Evolutionary conservation across 1,140 invertebrate genomes (phyloP).

Genomic region (Acyrthosiphon pisum): DNA sequence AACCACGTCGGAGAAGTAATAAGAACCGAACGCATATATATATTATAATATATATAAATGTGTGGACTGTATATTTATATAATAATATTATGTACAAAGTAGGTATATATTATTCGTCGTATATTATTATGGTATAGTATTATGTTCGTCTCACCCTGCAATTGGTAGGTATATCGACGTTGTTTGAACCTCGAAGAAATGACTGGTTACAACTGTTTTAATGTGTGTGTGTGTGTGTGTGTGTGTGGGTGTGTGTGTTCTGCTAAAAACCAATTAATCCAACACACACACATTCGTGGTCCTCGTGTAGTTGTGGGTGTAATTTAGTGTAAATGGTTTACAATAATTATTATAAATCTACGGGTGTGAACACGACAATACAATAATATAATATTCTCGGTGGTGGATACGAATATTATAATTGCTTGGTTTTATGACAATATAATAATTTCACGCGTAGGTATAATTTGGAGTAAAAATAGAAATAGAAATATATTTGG

Average conservation of each 20-base stretch:
- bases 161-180: background rate
- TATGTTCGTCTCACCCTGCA: background rate
- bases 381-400: background rate
- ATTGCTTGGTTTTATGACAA: background rate
- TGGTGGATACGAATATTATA: background rate
- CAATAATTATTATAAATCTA: conserved; percentile 17
- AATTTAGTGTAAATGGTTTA: background rate
- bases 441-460: background rate
- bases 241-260: background rate
- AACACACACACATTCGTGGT: background rate
- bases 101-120: background rate
- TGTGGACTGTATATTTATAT: background rate
- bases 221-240: background rate
- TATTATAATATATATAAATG: background rate
- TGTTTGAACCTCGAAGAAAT: conserved; percentile 1
- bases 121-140: background rate
- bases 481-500: background rate
- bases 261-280: background rate
- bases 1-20: background rate
- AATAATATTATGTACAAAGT: background rate
- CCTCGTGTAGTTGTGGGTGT: background rate
- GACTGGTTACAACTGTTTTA: background rate
- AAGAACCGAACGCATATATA: background rate
- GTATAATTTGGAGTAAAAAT: background rate
- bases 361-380: conserved; percentile 2